Evolutionary conservation across 2,888 invertebrate species (phyloP).

Genomic region (Pristionchus arcanus): DNA sequence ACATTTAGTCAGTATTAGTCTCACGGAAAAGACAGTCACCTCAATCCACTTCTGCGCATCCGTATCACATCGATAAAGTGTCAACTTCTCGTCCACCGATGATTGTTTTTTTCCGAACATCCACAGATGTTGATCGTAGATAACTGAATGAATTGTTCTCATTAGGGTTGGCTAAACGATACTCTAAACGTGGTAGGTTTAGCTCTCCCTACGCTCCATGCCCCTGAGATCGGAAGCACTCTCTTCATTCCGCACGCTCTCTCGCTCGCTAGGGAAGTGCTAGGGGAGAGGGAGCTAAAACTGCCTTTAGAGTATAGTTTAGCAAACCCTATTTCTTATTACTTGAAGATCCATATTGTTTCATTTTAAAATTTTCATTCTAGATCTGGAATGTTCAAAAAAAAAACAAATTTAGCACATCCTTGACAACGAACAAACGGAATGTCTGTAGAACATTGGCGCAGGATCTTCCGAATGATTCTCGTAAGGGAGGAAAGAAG

Average conservation of each 20-base stretch:
- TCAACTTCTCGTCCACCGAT: not conserved
- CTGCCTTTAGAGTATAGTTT: no score
- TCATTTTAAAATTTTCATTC: no score
- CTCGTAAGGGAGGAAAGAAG: not conserved
- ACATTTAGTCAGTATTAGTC: not conserved
- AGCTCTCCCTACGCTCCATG: no score
- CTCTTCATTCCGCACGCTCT: no score
- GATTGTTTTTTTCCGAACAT: not conserved
- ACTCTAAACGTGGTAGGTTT: no score
- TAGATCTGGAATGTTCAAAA: no score
- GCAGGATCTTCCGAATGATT: not conserved
- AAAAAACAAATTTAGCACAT: no score
- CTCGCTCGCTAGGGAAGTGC: no score
- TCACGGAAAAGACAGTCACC: not conserved
- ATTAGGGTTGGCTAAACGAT: not conserved
- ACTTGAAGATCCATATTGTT: no score
- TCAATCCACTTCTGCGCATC: not conserved
- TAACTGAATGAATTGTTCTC: not conserved
- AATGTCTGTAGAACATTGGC: not conserved
- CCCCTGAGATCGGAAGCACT: no score
- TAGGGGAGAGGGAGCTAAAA: no score
- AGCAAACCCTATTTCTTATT: no score
- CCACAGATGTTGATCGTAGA: not conserved
- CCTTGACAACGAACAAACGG: not conserved
- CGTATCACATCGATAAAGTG: not conserved